These are phyloP conservation scores for Philonicus albiceps DNA, from an alignment of 2,888 invertebrate genomes.

Conservation along the genomic window DNA sequence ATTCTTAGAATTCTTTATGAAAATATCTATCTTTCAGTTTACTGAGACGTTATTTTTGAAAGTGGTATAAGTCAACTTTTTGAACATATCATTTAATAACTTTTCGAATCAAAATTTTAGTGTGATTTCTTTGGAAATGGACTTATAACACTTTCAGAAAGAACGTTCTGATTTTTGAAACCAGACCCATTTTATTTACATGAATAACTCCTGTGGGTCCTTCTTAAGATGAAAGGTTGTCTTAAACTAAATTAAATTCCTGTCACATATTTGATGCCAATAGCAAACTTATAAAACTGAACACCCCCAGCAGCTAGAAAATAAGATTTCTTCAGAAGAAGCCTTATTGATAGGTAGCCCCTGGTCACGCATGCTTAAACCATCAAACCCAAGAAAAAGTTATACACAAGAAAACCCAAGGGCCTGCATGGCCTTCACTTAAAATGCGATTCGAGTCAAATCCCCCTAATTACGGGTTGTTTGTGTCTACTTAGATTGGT, in stretches of 20 bases:
- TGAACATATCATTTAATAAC: too few relatives aligned
- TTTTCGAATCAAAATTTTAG: too few relatives aligned
- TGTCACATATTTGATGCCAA: not conserved
- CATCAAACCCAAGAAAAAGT: not conserved
- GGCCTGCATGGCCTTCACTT: not conserved
- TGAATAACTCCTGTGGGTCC: too few relatives aligned
- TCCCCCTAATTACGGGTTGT: conserved; percentile 1
- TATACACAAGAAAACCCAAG: not conserved
- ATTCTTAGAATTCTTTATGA: not conserved
- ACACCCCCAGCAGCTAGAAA: not conserved
- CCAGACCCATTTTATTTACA: too few relatives aligned
- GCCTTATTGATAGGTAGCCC: not conserved
- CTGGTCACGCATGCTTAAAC: not conserved
- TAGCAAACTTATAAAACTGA: not conserved
- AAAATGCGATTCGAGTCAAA: conserved; percentile 22
- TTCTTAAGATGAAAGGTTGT: not conserved
- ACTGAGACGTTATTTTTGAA: not conserved
- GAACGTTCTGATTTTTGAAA: too few relatives aligned
- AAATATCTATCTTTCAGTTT: not conserved
- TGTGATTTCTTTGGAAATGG: too few relatives aligned
- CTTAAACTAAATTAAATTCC: not conserved
- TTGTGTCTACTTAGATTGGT: not conserved
- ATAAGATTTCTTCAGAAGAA: not conserved
- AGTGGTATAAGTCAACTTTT: too few relatives aligned
- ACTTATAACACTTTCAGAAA: too few relatives aligned